Evolutionary conservation across 2,797 vertebrate genomes (phyloP), one percentile per base, ranked within the genome.

Genomic region (Bovichtus variegatus): DNA sequence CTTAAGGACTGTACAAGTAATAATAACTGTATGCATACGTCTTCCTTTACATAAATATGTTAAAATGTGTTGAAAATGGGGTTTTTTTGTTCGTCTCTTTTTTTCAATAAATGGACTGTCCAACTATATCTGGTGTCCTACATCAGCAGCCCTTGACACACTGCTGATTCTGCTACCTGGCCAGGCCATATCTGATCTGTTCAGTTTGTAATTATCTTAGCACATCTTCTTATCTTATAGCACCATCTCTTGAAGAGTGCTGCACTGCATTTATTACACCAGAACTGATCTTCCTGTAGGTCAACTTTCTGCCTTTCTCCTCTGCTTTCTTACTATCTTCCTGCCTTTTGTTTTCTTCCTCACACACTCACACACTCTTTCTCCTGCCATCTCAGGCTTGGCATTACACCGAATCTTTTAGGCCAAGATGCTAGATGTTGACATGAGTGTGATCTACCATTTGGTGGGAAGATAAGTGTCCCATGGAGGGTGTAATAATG

Each of bases 401-500:
- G 80, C 82, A 91, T 93, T 93, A 92, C 85, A 84, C 68, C 83
- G 87, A 90, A 94, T 94, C 93, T 95, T 95, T 95, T 92, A 93
- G 90, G 87, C 88, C 86, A 81, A 90, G 91, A 93, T 92, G 89
- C 86, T 82, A 83, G 87, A 90, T 94, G 94, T 94, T 94, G 94
- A 94, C 94, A 89, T 81, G 89, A 90, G 87, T 89, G 90, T 91
- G 93, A 95, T 94, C 91, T 93, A 93, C 87, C 90, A 92, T 92
- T 92, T 93, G 93, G 88, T 83, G 81, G 78, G 85, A 89, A 93
- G 94, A 95, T 94, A 94, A 92, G 89, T 92, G 92, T 93, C 91
- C 91, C 82, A 78, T 87, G 87, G 87, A 90, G 91, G 90, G 80
- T 94, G 92, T 94, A 93, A 94, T 94, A 92, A 94, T 93, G 91